Evolutionary conservation across 2,888 invertebrate genomes (phyloP), one percentile per base, ranked within the genome.

Genomic region (Cephus pulcher): DNA sequence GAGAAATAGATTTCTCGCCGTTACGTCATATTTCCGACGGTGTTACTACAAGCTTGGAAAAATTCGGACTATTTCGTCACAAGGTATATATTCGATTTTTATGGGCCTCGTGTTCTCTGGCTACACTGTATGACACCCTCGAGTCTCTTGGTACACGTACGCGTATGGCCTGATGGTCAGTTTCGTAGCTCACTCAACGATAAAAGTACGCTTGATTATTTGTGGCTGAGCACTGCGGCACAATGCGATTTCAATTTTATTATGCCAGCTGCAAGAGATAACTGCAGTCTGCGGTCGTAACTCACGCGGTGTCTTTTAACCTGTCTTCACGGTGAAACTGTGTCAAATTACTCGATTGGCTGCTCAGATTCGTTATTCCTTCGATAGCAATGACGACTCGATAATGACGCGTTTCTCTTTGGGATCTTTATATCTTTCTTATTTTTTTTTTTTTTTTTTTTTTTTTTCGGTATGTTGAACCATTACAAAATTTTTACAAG

Each of bases 191-290:
- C 35, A 35, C 82, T 82, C 83, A 85, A 84, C 88, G 87, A 89
- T 88, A 87, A 89, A 89, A 89, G 85, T 81, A 84, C 82, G 80
- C 85, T 79, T 86, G 81, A 88, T 87, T 88, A 84, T 87, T 56
- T 76, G 82, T 82, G 80, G 83, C 79, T 77, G 56, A 82, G 80
- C 76, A 81, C 78, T 78, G 79, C 77, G 76, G 79, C 78, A 90
- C 89, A 89, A 89, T 88, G 84, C 85, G 87, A 87, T 87, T 88
- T 88, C 86, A 85, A 88, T 88, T 89, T 90, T 88, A 89, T 88
- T 88, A 84, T 86, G 82, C 86, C 89, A 88, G 89, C 89, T 88
- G 89, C 88, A 80, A 79, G 81, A 81, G 86, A 86, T 35, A 33
- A 71, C 37, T 77, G 34, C 56, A 56, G 33, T 34, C 68, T 56